Conservation (phyloP, 2,888 invertebrate genomes). For the Rambutsinella grinnellia region DNA sequence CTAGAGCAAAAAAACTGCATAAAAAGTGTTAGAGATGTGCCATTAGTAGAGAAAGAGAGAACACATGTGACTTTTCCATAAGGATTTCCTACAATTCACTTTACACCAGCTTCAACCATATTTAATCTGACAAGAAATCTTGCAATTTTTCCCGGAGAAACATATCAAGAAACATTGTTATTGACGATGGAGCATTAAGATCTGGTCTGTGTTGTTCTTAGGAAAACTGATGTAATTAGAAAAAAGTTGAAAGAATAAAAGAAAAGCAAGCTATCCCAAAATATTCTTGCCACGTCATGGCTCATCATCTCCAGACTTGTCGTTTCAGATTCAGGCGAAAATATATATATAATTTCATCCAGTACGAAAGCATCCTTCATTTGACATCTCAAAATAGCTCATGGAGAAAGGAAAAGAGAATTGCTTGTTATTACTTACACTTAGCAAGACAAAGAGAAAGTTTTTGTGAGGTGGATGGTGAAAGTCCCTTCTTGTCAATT, state of each 20-base stretch:
- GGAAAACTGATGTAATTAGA: slow-evolving; percentile 1
- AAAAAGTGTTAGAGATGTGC: too few relatives aligned
- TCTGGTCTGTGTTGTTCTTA: too few relatives aligned
- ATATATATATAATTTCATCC: background rate
- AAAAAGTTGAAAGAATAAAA: background rate
- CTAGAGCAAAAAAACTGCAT: too few relatives aligned
- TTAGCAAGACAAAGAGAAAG: background rate
- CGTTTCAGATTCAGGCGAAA: background rate
- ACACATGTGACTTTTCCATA: too few relatives aligned
- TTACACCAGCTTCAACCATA: too few relatives aligned
- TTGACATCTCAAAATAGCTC: background rate
- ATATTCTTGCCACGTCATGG: slow-evolving; percentile 3
- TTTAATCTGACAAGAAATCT: too few relatives aligned
- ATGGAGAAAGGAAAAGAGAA: background rate
- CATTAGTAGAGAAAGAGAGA: too few relatives aligned
- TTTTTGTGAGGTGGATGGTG: background rate
- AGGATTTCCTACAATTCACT: too few relatives aligned
- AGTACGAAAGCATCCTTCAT: background rate
- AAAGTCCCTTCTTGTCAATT: background rate
- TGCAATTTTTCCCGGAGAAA: too few relatives aligned
- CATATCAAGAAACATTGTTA: too few relatives aligned
- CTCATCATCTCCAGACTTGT: slow-evolving; percentile 20
- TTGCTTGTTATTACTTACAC: background rate
- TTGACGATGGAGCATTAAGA: too few relatives aligned
- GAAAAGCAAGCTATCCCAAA: slow-evolving; percentile 10